Evolutionary conservation across 2,797 vertebrate genomes (phyloP), one percentile per base, ranked within the genome.

Genomic region (Vireo griseus): DNA sequence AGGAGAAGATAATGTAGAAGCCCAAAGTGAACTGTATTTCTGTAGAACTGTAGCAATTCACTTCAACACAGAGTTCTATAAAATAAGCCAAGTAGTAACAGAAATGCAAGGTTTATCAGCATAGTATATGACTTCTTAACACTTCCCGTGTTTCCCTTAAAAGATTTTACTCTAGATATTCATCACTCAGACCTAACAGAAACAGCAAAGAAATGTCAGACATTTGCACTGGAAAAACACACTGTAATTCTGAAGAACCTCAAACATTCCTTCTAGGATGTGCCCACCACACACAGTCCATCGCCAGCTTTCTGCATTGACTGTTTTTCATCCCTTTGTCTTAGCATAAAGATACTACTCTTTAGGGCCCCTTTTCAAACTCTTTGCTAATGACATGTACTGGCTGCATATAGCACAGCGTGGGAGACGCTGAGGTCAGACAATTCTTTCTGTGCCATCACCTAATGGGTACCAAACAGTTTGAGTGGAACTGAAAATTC

Each of bases 241-340:
- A 48, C 3, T 37, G 10, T 18, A 10, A 40, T 77, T 82, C 42
- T 86, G n/a, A 61, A 88, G 25, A 90, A 71, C 29, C 65, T 69
- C 72, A 76, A 10, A 35, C 11, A 28, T 55, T 63, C 52, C 28
- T 55, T 57, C 48, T 12, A 17, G 44, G 10, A 75, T 39, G 24
- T 59, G 67, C 25, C 61, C 22, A 15, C 7, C 13, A 1, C 8
- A 33, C 20, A 17, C 6, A 75, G 48, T 72, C 61, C 20, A 57
- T 51, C 45, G 82, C 20, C 39, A 92, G 50, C 26, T 82, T 94
- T 86, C 50, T 86, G 69, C 20, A 80, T 79, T 82, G 55, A 31
- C 52, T 83, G 51, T 6, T 89, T 97, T 96, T 69, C 54, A 92
- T 75, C 22, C 44, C 44, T 58, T 96, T 82, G 63, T 68, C 37